phyloP scores from a whole-genome alignment of 2,113 vertebrate species.

The Numida meleagris region DNA sequence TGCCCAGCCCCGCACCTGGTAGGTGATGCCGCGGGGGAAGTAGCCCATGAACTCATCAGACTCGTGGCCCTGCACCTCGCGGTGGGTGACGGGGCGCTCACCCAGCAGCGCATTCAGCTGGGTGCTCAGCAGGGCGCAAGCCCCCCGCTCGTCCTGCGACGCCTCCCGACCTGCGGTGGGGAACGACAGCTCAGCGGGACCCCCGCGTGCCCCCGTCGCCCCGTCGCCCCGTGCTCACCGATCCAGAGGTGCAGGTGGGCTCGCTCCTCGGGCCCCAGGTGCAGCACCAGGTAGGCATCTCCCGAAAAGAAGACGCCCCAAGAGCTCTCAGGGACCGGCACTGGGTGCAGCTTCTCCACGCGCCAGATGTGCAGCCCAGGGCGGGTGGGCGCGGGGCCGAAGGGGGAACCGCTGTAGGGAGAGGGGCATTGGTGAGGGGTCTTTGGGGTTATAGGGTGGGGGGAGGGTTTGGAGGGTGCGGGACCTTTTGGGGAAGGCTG shows the following conservation, averaged over 20 bases:
- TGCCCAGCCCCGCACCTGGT: constrained; percentile 78
- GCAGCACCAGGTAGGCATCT: constrained; percentile 88
- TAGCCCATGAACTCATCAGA: constrained; percentile 86
- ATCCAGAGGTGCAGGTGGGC: constrained; percentile 90
- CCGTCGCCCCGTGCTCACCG: constrained; percentile 70
- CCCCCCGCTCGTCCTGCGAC: constrained; percentile 85
- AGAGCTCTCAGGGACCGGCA: constrained; percentile 69
- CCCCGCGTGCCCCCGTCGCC: accelerated
- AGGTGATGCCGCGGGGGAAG: constrained; percentile 88
- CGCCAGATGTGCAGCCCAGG: constrained; percentile 82
- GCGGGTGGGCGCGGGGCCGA: background rate
- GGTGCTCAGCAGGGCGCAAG: constrained; percentile 87
- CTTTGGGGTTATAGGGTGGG: too few species aligned
- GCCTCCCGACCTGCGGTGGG: constrained; percentile 82
- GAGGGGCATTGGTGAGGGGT: accelerated
- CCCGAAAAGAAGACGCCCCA: constrained; percentile 87
- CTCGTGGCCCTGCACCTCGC: constrained; percentile 89
- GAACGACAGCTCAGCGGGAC: background rate
- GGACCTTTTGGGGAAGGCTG: constrained; percentile 55
- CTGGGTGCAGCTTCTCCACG: constrained; percentile 89
- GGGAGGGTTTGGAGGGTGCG: background rate
- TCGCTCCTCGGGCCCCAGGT: constrained; percentile 77
- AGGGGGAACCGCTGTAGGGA: constrained; percentile 1
- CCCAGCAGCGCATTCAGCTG: constrained; percentile 87
- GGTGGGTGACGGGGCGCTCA: constrained; percentile 86